A percentile compares a stretch with the other conserved stretches of the same genome.
Conservation (phyloP, 2,113 vertebrate species). For the Kryptolebias marmoratus region DNA sequence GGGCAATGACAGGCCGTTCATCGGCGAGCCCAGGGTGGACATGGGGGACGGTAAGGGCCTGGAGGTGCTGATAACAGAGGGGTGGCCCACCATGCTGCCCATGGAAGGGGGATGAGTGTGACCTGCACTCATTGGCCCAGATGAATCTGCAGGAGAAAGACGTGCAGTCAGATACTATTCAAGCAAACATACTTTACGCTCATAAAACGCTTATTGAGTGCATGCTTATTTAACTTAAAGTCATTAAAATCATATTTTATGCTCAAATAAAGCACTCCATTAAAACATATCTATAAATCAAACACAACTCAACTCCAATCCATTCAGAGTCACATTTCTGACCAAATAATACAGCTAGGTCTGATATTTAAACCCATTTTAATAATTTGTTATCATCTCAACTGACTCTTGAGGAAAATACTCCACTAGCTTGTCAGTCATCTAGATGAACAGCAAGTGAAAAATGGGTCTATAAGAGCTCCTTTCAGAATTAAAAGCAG, state of each 20-base stretch:
- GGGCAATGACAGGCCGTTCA: constrained; percentile 82
- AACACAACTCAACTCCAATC: too few relatives aligned
- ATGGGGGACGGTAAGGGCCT: constrained; percentile 74
- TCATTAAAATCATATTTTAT: too few relatives aligned
- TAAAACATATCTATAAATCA: background rate
- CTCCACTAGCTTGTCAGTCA: background rate
- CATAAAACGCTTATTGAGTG: background rate
- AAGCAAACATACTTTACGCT: background rate
- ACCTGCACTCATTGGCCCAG: constrained; percentile 75
- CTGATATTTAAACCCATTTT: background rate
- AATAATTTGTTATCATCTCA: background rate
- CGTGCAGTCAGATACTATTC: background rate
- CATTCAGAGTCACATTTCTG: background rate
- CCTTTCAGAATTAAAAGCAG: background rate
- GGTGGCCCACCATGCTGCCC: constrained; percentile 80
- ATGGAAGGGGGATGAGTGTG: constrained; percentile 69
- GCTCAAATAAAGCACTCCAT: too few relatives aligned
- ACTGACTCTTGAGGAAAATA: background rate
- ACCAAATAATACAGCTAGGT: background rate
- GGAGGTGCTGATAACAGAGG: constrained; percentile 82
- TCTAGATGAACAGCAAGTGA: background rate
- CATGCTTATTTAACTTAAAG: too few relatives aligned
- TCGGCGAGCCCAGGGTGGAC: constrained; percentile 72
- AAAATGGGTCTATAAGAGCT: background rate
- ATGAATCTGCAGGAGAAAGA: constrained; percentile 68